Evolutionary conservation across 2,888 invertebrate species (phyloP).

Genomic region (Hecatera dysodea): DNA sequence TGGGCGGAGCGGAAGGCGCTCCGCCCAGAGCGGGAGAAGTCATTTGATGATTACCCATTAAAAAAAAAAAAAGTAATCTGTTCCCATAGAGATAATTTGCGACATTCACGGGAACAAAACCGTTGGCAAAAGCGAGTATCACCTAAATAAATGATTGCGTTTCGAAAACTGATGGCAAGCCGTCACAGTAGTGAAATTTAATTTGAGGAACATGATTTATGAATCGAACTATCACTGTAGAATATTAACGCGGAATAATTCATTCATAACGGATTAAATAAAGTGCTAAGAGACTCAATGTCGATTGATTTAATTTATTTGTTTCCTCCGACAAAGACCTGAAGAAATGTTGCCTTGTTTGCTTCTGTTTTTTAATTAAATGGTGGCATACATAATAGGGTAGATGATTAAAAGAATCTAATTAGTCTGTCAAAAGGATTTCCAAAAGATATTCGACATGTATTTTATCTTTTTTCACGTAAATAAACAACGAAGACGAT

Average conservation of each 20-base stretch:
- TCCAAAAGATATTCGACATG: no score
- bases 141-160: constrained; percentile 1
- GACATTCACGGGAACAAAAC: no score
- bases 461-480: no score
- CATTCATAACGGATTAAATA: constrained; percentile 41
- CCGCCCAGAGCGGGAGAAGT: no score
- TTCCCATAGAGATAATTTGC: no score
- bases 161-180: constrained; percentile 43
- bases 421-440: no score
- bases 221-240: constrained; percentile 34
- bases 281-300: constrained; percentile 21
- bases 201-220: constrained; percentile 49
- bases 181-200: constrained; percentile 42
- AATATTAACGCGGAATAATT: constrained; percentile 54
- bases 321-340: not conserved
- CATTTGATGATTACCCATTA: no score
- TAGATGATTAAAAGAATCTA: no score
- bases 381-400: no score
- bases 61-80: no score
- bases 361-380: not conserved
- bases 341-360: not conserved
- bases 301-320: constrained; percentile 11
- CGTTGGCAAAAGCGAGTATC: not conserved
- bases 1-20: no score
- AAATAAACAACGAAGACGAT: no score